Base-by-base conservation (phyloP, 1,140 invertebrate species). In the Glossosoma conforme region DNA sequence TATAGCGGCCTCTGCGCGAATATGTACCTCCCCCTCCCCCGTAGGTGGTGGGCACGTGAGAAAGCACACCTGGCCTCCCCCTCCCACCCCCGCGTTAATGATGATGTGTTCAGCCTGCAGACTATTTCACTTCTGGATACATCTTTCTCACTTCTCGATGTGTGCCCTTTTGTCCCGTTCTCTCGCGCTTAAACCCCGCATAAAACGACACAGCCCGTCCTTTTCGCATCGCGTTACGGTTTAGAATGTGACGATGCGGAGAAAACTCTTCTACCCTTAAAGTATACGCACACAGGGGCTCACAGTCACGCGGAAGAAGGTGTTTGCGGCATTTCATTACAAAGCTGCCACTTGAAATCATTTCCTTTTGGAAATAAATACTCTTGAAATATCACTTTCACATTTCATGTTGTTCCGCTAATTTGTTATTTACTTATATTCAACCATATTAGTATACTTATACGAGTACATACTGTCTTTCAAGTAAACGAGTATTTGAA, bases 101-200 rank as follows among this genome's bases (percentile, higher is more conserved):
- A 75, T 75, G 72, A 75, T 75, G 70, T 75, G 72, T 70, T 75
- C 72, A 75, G 70, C 70, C 70, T 68, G 70, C 70, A 70, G 70
- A 75, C 72, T 75, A 75, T 75, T 75, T 75, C 72, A 75, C 72
- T 75, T 75, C 70, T 75, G 71, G 72, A 73, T 75, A 75, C 72
- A 75, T 75, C 72, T 75, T 74, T 74, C 72, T 75, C 72, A 74
- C 72, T 75, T 75, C 70, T 72, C 67, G 67, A 68, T 59, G 60
- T 58, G 56, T 61, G 58, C 68, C 62, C 56, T 61, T 35, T 72
- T 59, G 44, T 53, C 51, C 44, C 37, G 24, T 17, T 54, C 45
- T 25, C 6, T 28, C 45, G 15, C 25, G 19, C 21, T 18, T n/a
- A 22, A 3, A 28, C 14, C 19, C 44, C 18, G 42, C 17, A 13